phyloP scores from a whole-genome alignment of 2,113 vertebrate genomes.

The Thamnaconus septentrionalis region DNA sequence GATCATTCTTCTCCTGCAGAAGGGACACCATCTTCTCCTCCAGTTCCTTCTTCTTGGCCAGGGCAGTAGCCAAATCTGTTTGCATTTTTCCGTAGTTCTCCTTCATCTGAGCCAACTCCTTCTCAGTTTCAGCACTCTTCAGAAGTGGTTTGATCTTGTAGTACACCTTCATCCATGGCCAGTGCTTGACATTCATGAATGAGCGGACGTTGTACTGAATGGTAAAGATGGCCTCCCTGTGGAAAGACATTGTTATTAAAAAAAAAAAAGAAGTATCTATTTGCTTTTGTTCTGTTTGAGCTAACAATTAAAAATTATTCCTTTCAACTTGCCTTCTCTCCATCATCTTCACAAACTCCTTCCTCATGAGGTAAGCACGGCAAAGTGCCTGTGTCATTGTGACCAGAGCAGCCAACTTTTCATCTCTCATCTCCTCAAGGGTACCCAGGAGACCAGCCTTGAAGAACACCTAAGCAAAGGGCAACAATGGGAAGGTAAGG shows the following conservation, averaged over 20 bases:
- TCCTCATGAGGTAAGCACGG: slow-evolving; percentile 57
- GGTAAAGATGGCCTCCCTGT: slow-evolving; percentile 55
- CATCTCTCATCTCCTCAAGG: slow-evolving; percentile 65
- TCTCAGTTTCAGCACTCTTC: not conserved
- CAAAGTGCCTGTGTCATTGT: slow-evolving; percentile 61
- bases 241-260: not conserved
- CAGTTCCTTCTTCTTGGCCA: not conserved
- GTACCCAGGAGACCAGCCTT: slow-evolving; percentile 60
- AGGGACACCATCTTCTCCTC: slow-evolving; percentile 63
- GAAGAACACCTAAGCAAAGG: slow-evolving; percentile 49
- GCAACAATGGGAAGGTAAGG: not conserved
- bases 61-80: no score
- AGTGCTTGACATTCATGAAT: slow-evolving; percentile 83
- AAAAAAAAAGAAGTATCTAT: not conserved
- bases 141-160: slow-evolving; percentile 69
- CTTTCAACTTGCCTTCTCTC: slow-evolving; percentile 43
- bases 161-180: slow-evolving; percentile 69
- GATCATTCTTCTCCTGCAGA: slow-evolving; percentile 62
- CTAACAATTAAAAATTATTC: not conserved
- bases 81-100: no score
- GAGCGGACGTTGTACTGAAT: slow-evolving; percentile 74
- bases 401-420: slow-evolving; percentile 53
- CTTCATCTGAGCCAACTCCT: slow-evolving; percentile 7
- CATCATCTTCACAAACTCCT: slow-evolving; percentile 55
- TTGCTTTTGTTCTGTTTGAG: not conserved